Conservation (phyloP, 92 coral and sea anemone species). For the Blastomussa wellsi region DNA sequence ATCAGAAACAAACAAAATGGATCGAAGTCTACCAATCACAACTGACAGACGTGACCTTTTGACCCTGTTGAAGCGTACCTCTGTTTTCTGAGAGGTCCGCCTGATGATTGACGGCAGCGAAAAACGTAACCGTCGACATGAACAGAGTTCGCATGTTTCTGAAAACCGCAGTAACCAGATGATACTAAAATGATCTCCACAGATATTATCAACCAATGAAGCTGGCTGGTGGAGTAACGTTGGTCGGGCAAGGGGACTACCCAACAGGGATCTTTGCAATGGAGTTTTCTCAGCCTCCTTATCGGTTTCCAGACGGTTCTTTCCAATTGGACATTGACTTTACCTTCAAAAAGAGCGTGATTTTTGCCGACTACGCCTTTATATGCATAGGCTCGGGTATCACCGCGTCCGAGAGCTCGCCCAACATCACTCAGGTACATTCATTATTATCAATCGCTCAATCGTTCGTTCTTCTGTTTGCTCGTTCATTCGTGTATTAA, state of each 20-base stretch:
- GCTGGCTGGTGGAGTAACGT: constrained; percentile 61
- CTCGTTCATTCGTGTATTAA: no score
- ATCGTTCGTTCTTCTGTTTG: no score
- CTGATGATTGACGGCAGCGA: no score
- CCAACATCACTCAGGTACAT: constrained; percentile 27
- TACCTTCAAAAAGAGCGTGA: constrained; percentile 45
- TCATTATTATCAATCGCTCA: no score
- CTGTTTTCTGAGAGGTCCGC: no score
- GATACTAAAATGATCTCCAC: background rate
- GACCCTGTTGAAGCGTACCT: no score
- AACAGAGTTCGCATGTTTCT: background rate
- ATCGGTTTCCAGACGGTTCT: background rate
- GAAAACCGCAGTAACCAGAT: background rate
- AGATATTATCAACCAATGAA: constrained; percentile 57
- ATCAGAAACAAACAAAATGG: no score
- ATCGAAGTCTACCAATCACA: no score
- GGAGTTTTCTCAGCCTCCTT: constrained; percentile 56
- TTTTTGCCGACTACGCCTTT: constrained; percentile 26
- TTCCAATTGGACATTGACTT: constrained; percentile 17
- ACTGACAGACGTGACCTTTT: no score
- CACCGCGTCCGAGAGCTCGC: background rate
- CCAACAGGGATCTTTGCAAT: constrained; percentile 63
- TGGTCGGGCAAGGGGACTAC: constrained; percentile 39
- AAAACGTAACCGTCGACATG: no score
- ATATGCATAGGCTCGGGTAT: constrained; percentile 53